A percentile compares a stretch with the other conserved stretches of the same genome.
Conservation (phyloP, 2,888 invertebrate genomes). For the Crioceris asparagi region DNA sequence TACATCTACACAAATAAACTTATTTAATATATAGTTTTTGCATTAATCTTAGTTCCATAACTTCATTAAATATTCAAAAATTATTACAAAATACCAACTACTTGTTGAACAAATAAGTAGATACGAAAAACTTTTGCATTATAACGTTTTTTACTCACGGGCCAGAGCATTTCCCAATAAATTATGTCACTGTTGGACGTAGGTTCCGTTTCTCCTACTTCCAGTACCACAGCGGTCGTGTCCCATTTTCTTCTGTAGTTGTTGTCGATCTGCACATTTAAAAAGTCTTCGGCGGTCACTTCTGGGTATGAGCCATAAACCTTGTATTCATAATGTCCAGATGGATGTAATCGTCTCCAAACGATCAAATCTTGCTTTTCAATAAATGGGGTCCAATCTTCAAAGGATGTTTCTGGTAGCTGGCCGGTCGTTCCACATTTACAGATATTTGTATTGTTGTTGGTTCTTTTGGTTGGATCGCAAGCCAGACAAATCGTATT, state of each 20-base stretch:
- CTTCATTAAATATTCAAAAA: too few species aligned
- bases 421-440: constrained; percentile 16
- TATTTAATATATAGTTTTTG: too few species aligned
- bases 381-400: constrained; percentile 68
- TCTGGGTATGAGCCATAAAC: constrained; percentile 76
- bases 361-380: constrained; percentile 65
- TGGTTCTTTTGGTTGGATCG: constrained; percentile 25
- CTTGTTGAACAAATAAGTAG: too few species aligned
- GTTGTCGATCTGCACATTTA: constrained; percentile 72
- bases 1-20: too few species aligned
- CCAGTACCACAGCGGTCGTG: constrained; percentile 58
- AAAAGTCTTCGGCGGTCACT: constrained; percentile 66
- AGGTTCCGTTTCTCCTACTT: constrained; percentile 58
- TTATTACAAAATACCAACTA: too few species aligned
- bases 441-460: constrained; percentile 15
- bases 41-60: too few species aligned
- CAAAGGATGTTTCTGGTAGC: constrained; percentile 27
- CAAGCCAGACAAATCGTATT: constrained; percentile 45
- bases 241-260: constrained; percentile 74
- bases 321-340: constrained; percentile 72
- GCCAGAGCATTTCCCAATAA: constrained; percentile 87
- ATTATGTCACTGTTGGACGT: constrained; percentile 57
- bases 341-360: constrained; percentile 62
- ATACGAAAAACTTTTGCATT: too few species aligned
- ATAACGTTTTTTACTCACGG: constrained; percentile 45